These are phyloP conservation scores for Cettia cetti DNA, from an alignment of 2,113 vertebrate genomes.

Conservation along the genomic window DNA sequence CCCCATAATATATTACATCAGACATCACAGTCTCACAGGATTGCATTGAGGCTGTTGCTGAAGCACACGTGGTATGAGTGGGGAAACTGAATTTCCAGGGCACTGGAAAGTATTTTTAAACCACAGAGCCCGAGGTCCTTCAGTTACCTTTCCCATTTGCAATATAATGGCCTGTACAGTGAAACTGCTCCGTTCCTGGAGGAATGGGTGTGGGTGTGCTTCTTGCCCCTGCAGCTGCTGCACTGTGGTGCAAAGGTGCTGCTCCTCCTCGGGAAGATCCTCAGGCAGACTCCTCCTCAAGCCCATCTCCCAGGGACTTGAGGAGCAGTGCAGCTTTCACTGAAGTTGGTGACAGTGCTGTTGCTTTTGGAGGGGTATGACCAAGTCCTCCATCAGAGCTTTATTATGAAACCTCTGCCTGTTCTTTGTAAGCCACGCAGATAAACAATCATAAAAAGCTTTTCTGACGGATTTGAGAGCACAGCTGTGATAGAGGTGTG, in stretches of 20 bases:
- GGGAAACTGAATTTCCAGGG: neutral
- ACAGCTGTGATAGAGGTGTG: slow-evolving; percentile 30
- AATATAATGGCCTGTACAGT: neutral
- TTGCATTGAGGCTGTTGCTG: neutral
- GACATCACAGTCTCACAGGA: neutral
- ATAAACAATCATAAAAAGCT: slow-evolving; percentile 15
- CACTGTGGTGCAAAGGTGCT: neutral
- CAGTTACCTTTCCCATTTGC: neutral
- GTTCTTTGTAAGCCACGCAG: neutral
- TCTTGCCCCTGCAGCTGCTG: neutral
- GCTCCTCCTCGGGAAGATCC: neutral
- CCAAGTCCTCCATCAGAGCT: neutral
- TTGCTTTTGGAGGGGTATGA: neutral
- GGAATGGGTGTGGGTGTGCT: neutral
- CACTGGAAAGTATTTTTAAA: neutral
- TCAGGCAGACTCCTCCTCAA: neutral
- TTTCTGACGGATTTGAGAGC: neutral
- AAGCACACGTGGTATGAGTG: neutral
- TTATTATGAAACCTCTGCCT: neutral
- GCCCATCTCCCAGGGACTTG: neutral
- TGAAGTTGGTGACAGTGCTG: accelerated
- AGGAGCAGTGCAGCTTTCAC: neutral
- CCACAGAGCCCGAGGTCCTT: neutral
- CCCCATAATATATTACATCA: neutral
- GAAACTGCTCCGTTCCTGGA: neutral